These are phyloP conservation scores for Trachops cirrhosus DNA, from an alignment of 2,797 vertebrate species.

Conservation along the genomic window DNA sequence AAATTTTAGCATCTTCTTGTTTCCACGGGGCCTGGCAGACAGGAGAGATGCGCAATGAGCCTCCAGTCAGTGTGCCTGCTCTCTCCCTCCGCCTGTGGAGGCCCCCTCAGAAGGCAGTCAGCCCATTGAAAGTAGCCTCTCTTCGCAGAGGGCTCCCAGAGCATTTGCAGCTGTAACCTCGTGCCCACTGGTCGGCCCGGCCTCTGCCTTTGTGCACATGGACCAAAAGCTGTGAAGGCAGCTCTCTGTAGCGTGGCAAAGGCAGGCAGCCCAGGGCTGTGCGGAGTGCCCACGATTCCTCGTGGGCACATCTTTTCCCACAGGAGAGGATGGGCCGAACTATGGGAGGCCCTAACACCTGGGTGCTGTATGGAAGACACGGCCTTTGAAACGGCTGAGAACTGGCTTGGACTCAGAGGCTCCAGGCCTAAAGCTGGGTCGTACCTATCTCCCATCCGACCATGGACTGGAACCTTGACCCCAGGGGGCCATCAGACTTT, in stretches of 20 bases:
- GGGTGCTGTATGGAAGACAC: not conserved
- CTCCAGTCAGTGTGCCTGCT: not conserved
- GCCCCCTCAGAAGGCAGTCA: not conserved
- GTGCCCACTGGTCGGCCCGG: fast-evolving
- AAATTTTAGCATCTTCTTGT: not conserved
- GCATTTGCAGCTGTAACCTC: not conserved
- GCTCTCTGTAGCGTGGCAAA: not conserved
- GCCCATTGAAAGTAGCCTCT: not conserved
- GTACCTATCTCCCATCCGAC: not conserved
- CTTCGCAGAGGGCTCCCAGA: not conserved
- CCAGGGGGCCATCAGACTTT: not conserved
- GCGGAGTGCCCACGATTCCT: fast-evolving
- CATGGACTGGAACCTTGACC: not conserved
- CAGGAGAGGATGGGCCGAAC: not conserved
- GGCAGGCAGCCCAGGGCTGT: not conserved
- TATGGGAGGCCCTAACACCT: not conserved
- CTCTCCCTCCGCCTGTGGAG: not conserved
- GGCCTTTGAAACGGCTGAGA: not conserved
- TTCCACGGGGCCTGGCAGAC: not conserved
- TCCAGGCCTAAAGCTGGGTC: not conserved
- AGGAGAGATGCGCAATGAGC: not conserved
- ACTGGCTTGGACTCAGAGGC: not conserved
- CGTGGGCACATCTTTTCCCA: not conserved
- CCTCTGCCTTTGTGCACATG: no score
- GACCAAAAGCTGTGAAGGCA: not conserved